Base-by-base conservation (phyloP, 2,113 vertebrate species). In the Taurulus bubalis region DNA sequence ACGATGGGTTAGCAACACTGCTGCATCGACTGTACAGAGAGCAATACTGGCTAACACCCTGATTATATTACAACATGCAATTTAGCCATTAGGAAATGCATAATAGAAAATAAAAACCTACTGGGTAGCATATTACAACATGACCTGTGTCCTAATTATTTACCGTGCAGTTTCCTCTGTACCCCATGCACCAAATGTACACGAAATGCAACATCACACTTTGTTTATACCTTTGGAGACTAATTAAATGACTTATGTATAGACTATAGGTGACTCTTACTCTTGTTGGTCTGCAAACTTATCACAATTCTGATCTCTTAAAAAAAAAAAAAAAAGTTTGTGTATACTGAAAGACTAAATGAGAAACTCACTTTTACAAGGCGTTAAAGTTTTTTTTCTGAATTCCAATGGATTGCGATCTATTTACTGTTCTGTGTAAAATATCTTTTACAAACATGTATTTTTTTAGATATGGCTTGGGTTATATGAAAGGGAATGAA, bases 391-490 rank as follows among this genome's bases (percentile, higher is more conserved):
- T 89, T 89, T 90, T 93, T 89, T 93, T 85, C 75, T 40, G 38
- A 89, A 90, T 91, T 94, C 90, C 80, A 84, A 79, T 75, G 86
- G 84, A 88, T 93, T 87, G 85, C 68, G 88, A 87, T 94, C 92
- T 91, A 95, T 92, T 93, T 92, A 93, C 93, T 93, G 85, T 92
- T 91, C 80, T 93, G 90, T 95, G 93, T 95, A 95, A 89, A 90
- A 92, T 90, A 93, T 92, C 92, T 94, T 95, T 95, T 95, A 94
- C 94, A 95, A 93, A 95, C 91, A 91, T 93, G 90, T 95, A 95
- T 96, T 95, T 95, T 95, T 95, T 95, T 95, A 95, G 93, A 94
- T 82, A 94, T 91, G 84, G 92, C 86, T 93, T 94, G 93, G 94
- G 92, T 91, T 93, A 84, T 92, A 93, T 91, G 93, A 95, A 95